These are phyloP conservation scores for Hyalella azteca DNA, from an alignment of 2,888 invertebrate genomes.

Conservation along the genomic window DNA sequence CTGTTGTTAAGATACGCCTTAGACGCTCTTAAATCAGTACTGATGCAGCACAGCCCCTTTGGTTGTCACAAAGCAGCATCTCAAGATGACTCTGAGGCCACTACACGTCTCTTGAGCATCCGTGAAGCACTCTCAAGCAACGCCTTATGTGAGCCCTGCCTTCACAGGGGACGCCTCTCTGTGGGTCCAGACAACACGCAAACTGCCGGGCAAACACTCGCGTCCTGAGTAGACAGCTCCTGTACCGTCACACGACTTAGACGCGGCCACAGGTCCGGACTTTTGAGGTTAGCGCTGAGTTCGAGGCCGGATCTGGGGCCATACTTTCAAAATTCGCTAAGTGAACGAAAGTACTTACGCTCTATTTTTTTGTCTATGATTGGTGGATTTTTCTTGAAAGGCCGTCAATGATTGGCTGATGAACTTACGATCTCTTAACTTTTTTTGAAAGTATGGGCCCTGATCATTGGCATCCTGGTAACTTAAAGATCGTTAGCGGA, in stretches of 20 bases:
- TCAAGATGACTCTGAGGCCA: conserved; percentile 30
- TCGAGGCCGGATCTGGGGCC: too few relatives aligned
- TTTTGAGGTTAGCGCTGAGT: too few relatives aligned
- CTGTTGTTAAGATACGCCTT: background rate
- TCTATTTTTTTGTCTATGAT: too few relatives aligned
- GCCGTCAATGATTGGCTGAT: too few relatives aligned
- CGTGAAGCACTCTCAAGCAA: background rate
- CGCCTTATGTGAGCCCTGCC: conserved; percentile 15
- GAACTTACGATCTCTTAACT: too few relatives aligned
- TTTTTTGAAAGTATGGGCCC: too few relatives aligned
- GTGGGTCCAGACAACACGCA: conserved; percentile 25
- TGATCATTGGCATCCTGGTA: too few relatives aligned
- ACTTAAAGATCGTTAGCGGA: too few relatives aligned
- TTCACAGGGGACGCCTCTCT: conserved; percentile 12
- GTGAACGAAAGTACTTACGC: too few relatives aligned
- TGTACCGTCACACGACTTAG: background rate
- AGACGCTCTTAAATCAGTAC: background rate
- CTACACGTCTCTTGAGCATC: conserved; percentile 28
- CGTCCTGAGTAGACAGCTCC: background rate
- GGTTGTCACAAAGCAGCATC: conserved; percentile 26
- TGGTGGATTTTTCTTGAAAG: too few relatives aligned
- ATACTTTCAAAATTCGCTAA: too few relatives aligned
- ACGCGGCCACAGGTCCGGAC: too few relatives aligned
- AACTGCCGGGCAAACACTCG: background rate
- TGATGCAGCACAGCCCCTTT: conserved; percentile 10